A percentile compares a stretch with the other conserved stretches of the same genome.
phyloP scores from a whole-genome alignment of 2,113 vertebrate species.

The Eptatretus burgeri region DNA sequence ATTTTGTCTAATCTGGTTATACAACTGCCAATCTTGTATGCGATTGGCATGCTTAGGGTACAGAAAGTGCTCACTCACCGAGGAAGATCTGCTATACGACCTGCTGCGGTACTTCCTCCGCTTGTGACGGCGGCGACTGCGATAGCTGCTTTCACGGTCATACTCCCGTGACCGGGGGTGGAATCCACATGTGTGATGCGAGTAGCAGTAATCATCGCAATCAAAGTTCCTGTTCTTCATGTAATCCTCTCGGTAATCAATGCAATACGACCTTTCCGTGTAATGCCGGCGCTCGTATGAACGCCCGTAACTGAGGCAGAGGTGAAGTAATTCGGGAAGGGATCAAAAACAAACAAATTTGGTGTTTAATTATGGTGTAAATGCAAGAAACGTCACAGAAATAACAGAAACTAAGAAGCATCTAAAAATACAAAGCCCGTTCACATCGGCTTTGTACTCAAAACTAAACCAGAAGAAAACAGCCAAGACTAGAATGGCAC shows the following conservation, averaged over 20 bases:
- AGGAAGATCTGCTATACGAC: constrained; percentile 85
- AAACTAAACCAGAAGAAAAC: no score
- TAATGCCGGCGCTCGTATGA: constrained; percentile 41
- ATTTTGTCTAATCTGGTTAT: no score
- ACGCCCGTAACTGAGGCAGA: constrained; percentile 28
- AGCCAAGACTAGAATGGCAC: no score
- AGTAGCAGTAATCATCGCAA: constrained; percentile 39
- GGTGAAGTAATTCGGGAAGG: no score
- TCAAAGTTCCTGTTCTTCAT: constrained; percentile 35
- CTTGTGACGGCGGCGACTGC: constrained; percentile 79
- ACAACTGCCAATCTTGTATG: no score
- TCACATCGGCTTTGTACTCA: no score
- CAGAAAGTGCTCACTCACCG: constrained; percentile 35
- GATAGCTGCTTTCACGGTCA: constrained; percentile 40
- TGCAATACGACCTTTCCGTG: constrained; percentile 44
- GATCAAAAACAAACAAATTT: no score
- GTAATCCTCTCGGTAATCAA: constrained; percentile 43
- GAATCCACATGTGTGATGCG: constrained; percentile 9
- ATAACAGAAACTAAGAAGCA: no score
- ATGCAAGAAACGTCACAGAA: no score
- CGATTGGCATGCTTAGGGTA: no score
- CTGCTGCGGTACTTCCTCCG: constrained; percentile 74
- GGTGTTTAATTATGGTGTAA: no score
- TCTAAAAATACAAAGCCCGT: no score
- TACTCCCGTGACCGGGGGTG: constrained; percentile 39